Evolutionary conservation across 1,140 invertebrate species (phyloP), one percentile per base, ranked within the genome.

Genomic region (Batillaria attramentaria): DNA sequence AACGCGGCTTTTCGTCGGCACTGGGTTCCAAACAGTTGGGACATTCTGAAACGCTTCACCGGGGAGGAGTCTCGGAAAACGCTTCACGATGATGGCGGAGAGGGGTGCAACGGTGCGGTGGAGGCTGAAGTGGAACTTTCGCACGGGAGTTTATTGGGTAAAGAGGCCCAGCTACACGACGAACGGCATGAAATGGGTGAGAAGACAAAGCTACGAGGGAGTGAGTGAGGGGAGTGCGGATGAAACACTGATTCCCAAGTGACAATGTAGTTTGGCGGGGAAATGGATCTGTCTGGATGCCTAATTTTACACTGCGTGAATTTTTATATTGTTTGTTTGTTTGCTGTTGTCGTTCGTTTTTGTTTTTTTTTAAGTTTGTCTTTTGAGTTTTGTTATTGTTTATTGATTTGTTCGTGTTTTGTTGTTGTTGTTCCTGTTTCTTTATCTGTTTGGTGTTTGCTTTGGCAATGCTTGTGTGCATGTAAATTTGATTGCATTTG

Each of bases 41-140:
- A 75, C 57, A n/a, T 75, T 13, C 54, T 75, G 24, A 39, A 39
- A 3, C 35, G 33, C 73, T 75, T 75, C 54, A 42, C 73, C 31
- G 28, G 37, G 0, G 8, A 5, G 3, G 41, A 4, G 24, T n/a
- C 5, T 6, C 37, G 54, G 1, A 28, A 24, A 10, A n/a, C 10
- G n/a, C 24, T 3, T 31, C n/a, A 24, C 8, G 10, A 31, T 24
- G 10, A 0, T 10, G 57, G 57, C n/a, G 57, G 33, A 28, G 57
- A 62, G 33, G 33, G 6, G 24, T 0, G n/a, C 24, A 62, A 28
- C 5, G 1, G 8, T 31, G 33, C 10, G 33, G 33, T 2, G 33
- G 57, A 3, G 3, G n/a, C 10, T 24, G 57, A 10, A 5, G 33
- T 28, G 24, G 8, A n/a, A 62, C 57, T 62, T 10, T 54, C 50